Evolutionary conservation across 2,113 vertebrate species (phyloP).

Genomic region (Tyrannus savana): DNA sequence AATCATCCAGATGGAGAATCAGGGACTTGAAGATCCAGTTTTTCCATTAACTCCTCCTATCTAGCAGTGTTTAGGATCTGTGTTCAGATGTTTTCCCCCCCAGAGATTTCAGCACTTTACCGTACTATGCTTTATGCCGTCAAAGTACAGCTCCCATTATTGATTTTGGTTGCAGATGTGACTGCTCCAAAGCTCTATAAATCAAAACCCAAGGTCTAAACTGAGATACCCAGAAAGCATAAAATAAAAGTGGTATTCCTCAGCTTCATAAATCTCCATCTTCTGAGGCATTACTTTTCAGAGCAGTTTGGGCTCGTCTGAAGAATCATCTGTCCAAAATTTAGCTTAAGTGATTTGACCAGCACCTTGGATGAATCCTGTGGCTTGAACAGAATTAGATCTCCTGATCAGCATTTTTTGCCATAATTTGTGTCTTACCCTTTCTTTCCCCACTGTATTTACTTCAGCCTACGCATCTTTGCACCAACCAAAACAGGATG

Average conservation of each 20-base stretch:
- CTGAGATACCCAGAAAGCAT: not conserved
- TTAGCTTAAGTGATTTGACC: not conserved
- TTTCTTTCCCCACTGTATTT: not conserved
- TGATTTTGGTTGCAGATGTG: conserved; percentile 35
- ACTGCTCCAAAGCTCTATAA: conserved; percentile 19
- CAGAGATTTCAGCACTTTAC: not conserved
- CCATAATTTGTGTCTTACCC: not conserved
- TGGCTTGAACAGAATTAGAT: not conserved
- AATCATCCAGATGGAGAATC: not conserved
- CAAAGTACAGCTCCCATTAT: not conserved
- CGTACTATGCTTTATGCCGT: not conserved
- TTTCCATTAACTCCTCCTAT: not conserved
- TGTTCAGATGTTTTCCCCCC: not conserved
- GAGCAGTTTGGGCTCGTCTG: not conserved
- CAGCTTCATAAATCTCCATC: not conserved
- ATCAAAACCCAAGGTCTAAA: conserved; percentile 9
- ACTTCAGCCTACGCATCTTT: not conserved
- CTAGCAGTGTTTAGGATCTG: not conserved
- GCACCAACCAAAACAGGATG: not conserved
- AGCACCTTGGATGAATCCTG: not conserved
- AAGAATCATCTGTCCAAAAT: not conserved
- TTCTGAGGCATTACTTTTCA: not conserved
- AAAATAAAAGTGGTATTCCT: not conserved
- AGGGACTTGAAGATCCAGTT: not conserved
- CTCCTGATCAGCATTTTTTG: not conserved